Evolutionary conservation across 2,888 invertebrate genomes (phyloP).

Genomic region (Dicyrtomina minuta): DNA sequence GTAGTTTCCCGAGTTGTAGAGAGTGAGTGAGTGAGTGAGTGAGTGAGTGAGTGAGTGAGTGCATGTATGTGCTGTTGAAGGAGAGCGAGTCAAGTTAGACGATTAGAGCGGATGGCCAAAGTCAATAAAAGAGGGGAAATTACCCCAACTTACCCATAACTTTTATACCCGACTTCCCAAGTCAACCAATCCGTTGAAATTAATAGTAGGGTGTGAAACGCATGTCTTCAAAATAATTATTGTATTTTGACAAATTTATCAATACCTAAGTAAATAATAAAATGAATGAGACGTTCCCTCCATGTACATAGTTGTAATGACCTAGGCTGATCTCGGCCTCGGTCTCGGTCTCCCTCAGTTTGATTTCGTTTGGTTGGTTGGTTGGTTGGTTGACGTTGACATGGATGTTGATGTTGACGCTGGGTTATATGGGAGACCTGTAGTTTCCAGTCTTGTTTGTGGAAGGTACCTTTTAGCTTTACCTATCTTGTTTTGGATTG

Average conservation of each 20-base stretch:
- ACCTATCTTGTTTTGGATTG: too few species aligned
- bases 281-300: conserved; percentile 1
- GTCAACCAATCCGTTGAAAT: conserved; percentile 15
- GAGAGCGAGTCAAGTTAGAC: conserved; percentile 1
- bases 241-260: conserved; percentile 29
- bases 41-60: too few species aligned
- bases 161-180: conserved; percentile 4
- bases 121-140: conserved; percentile 32
- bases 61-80: too few species aligned
- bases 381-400: too few species aligned
- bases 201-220: conserved; percentile 30
- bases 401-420: too few species aligned
- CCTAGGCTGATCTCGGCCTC: too few species aligned
- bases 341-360: too few species aligned
- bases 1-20: too few species aligned
- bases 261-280: conserved; percentile 1
- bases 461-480: too few species aligned
- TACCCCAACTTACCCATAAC: conserved; percentile 16
- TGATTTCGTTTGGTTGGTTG: too few species aligned
- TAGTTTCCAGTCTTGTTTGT: too few species aligned
- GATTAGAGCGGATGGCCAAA: conserved; percentile 29
- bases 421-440: too few species aligned
- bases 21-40: conserved; percentile 1
- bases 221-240: conserved; percentile 19
- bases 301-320: not conserved